Percentiles rank a stretch among this genome's conserved stretches.
Evolutionary conservation across 2,113 vertebrate species (phyloP).

Genomic region (Rhipidura dahli): DNA sequence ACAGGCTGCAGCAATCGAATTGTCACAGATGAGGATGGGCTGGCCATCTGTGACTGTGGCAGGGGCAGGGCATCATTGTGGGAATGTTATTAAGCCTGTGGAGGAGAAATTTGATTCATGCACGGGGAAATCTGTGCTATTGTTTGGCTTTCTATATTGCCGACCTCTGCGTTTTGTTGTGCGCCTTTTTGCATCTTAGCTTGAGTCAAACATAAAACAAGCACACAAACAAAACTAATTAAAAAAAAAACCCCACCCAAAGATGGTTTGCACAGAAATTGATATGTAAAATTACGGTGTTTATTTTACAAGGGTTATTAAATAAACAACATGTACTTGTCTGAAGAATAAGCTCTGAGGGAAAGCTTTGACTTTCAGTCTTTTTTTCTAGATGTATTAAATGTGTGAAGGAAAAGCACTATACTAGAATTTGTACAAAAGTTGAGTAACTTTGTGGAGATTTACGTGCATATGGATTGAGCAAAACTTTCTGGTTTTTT

Average conservation of each 20-base stretch:
- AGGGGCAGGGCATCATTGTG: neutral
- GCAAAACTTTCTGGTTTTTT: neutral
- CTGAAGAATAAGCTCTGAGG: neutral
- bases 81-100: neutral
- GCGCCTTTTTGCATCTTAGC: neutral
- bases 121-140: neutral
- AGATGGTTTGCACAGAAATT: neutral
- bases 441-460: neutral
- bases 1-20: neutral
- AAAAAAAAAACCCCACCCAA: rapidly evolving
- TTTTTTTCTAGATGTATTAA: neutral
- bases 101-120: neutral
- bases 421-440: neutral
- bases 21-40: neutral
- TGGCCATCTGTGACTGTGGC: neutral
- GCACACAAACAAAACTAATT: neutral
- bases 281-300: neutral
- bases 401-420: neutral
- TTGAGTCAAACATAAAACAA: neutral
- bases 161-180: neutral
- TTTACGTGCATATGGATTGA: neutral
- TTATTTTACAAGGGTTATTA: neutral
- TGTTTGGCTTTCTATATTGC: neutral
- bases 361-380: neutral
- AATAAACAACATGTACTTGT: neutral